Percentiles rank a stretch among this genome's conserved stretches.
These are phyloP conservation scores for Lytechinus pictus DNA, from an alignment of 35 echinoderm and acorn worm genomes.

Conservation along the genomic window DNA sequence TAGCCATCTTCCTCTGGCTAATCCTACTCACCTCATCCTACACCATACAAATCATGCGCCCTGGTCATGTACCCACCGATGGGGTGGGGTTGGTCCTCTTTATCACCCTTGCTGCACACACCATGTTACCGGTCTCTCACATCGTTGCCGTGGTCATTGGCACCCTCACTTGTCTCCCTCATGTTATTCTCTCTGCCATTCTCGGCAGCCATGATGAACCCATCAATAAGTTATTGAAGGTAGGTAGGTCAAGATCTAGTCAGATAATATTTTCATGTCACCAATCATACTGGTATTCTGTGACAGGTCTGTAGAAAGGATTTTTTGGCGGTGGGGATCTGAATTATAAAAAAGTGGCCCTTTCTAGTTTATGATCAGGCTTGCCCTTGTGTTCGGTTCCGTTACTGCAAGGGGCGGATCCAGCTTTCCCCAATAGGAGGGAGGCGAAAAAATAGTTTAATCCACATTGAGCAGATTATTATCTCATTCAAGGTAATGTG, in stretches of 20 bases:
- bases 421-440: no score
- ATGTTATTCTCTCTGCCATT: slow-evolving; percentile 53
- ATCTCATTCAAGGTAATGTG: no score
- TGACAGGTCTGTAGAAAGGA: no score
- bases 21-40: slow-evolving; percentile 55
- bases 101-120: slow-evolving; percentile 55
- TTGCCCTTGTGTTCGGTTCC: no score
- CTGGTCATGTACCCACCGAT: slow-evolving; percentile 34
- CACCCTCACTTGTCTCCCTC: slow-evolving; percentile 70
- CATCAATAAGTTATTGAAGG: slow-evolving; percentile 31
- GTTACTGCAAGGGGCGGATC: no score
- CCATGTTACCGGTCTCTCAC: slow-evolving; percentile 64
- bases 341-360: no score
- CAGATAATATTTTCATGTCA: no score
- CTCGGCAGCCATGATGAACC: slow-evolving; percentile 33
- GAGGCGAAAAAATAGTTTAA: no score
- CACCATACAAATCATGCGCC: slow-evolving; percentile 48
- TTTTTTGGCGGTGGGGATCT: no score
- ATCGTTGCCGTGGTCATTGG: slow-evolving; percentile 52
- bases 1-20: slow-evolving; percentile 67
- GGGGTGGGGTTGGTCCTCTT: slow-evolving; percentile 69
- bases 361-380: no score
- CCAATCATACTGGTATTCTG: no score
- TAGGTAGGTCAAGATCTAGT: not conserved
- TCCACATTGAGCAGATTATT: no score